Evolutionary conservation across 2,888 invertebrate genomes (phyloP), one percentile per base, ranked within the genome.

Genomic region (Cantharis rufa): DNA sequence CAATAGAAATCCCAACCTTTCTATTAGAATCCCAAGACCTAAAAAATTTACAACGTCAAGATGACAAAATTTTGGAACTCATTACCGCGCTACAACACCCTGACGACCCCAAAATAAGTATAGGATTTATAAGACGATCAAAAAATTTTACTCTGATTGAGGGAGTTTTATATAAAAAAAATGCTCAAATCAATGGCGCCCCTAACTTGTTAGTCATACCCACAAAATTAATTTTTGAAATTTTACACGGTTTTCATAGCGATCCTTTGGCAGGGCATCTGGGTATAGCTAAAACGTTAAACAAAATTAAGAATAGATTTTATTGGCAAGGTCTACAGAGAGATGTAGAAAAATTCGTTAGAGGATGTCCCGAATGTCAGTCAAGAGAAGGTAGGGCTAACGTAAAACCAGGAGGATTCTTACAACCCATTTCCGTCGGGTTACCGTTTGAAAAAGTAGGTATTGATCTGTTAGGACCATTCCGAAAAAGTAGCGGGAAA

Each of bases 391-490:
- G 81, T 11, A 48, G 62, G 24, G 21, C 76, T 61, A 72, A 80
- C 62, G 28, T n/a, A 66, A 80, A 80, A 77, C 79, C 80, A 2
- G 69, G 70, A 5, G 78, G 78, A 3, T 3, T 28, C 1, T 2
- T 28, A 10, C 27, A 28, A 10, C 27, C 27, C 10, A 28, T 28
- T 1, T n/a, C 62, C 1, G n/a, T 62, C 0, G 15, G 62, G 0
- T 2, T 7, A 62, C 75, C 79, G 0, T 80, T 82, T 63, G 74
- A 75, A 7, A 32, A 24, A 16, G 48, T 79, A 1, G 77, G 79
- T 24, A 81, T 82, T n/a, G 82, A 84, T 63, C 21, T 83, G 16
- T 74, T 84, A 68, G 83, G 82, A 10, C 82, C 82, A 1, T 81
- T 83, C 74, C 21, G 78, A 5, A 76, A 73, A 69, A 82, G 81